phyloP scores from a whole-genome alignment of 37 sponge, comb jelly and placozoan genomes.

The Theonella swinhoei region DNA sequence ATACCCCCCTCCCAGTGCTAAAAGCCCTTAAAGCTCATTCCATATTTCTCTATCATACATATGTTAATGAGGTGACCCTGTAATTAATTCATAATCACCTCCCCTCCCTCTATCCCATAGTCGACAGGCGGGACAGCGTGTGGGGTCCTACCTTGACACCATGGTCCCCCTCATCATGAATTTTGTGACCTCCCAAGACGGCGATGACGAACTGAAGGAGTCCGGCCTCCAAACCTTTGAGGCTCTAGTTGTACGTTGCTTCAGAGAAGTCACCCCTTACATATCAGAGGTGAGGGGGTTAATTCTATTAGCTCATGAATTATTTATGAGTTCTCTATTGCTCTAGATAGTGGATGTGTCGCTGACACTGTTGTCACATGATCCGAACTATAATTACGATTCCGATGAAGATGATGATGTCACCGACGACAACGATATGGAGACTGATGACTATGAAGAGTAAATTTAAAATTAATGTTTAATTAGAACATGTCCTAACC shows the following conservation, averaged over 20 bases:
- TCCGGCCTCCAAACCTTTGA: constrained; percentile 94
- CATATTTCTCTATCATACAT: not conserved
- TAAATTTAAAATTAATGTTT: not conserved
- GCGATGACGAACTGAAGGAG: constrained; percentile 88
- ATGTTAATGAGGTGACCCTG: not conserved
- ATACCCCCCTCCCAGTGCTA: not conserved
- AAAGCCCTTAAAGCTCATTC: not conserved
- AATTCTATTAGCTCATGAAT: not conserved
- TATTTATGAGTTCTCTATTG: not conserved
- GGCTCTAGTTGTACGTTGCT: constrained; percentile 83
- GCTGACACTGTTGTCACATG: constrained; percentile 86
- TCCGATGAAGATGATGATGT: constrained; percentile 77
- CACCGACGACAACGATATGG: constrained; percentile 56
- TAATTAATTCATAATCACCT: too few relatives aligned
- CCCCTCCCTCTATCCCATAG: too few relatives aligned
- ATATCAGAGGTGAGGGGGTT: constrained; percentile 61
- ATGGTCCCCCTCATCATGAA: constrained; percentile 86
- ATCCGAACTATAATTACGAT: constrained; percentile 98
- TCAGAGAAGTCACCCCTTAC: constrained; percentile 88
- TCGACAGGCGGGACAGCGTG: constrained; percentile 94
- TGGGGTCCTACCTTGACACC: constrained; percentile 67
- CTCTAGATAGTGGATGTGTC: constrained; percentile 79
- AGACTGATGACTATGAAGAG: constrained; percentile 70
- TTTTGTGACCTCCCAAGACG: constrained; percentile 52
- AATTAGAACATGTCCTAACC: not conserved